phyloP scores from a whole-genome alignment of 2,113 vertebrate species.

The Eublepharis macularius region DNA sequence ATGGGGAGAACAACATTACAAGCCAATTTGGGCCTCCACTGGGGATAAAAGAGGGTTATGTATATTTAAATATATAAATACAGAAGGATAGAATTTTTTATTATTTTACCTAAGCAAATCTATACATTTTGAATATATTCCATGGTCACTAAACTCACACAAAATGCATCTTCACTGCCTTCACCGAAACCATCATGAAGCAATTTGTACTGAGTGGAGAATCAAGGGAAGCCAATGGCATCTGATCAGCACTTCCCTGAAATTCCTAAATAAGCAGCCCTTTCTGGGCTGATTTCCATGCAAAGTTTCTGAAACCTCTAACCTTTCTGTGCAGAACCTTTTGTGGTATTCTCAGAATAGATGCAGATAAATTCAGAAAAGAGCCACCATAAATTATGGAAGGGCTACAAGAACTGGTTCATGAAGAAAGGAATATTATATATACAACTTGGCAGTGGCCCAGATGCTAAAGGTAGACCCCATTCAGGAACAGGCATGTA shows the following conservation, averaged over 20 bases:
- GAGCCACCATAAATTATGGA: conserved; percentile 9
- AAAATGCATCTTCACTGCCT: conserved; percentile 23
- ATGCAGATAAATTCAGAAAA: conserved; percentile 42
- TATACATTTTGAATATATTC: too few relatives aligned
- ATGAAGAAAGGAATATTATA: conserved; percentile 28
- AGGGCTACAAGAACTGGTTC: conserved; percentile 1
- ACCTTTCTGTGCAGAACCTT: conserved; percentile 1
- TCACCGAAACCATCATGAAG: conserved; percentile 23
- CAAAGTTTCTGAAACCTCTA: conserved; percentile 32
- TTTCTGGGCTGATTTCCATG: neutral
- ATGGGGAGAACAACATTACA: too few relatives aligned
- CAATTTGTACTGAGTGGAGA: neutral
- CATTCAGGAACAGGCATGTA: neutral
- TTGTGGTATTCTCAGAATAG: conserved; percentile 2
- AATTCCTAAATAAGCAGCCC: conserved; percentile 6
- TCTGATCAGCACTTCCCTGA: conserved; percentile 34
- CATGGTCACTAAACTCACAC: too few relatives aligned
- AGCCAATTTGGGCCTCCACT: too few relatives aligned
- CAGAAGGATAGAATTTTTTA: too few relatives aligned
- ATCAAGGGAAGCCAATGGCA: neutral
- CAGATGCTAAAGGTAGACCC: neutral
- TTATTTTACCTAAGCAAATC: too few relatives aligned
- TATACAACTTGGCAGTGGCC: neutral
- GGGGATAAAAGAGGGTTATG: too few relatives aligned
- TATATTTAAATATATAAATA: too few relatives aligned